Conservation (phyloP, 2,113 vertebrate genomes). For the Thalassarche chlororhynchos region DNA sequence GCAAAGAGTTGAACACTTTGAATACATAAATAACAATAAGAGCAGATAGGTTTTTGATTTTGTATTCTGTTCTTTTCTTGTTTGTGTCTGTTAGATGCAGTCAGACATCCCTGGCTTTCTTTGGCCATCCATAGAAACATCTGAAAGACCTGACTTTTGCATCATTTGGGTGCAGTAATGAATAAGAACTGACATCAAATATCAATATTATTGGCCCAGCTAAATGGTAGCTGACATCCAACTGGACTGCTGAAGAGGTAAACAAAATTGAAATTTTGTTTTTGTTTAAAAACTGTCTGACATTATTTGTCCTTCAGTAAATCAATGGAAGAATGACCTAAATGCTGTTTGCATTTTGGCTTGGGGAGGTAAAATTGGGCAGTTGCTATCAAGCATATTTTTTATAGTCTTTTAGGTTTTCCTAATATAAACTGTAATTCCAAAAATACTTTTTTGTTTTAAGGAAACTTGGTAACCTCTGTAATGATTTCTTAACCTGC, state of each 20-base stretch:
- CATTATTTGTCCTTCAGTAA: slow-evolving; percentile 74
- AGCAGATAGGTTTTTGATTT: slow-evolving; percentile 14
- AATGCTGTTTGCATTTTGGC: slow-evolving; percentile 32
- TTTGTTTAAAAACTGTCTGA: slow-evolving; percentile 67
- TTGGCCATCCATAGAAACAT: slow-evolving; percentile 44
- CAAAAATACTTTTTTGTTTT: background rate
- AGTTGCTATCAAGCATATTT: background rate
- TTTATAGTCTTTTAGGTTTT: background rate
- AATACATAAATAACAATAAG: slow-evolving; percentile 61
- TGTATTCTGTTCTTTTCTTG: slow-evolving; percentile 57
- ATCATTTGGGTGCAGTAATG: slow-evolving; percentile 68
- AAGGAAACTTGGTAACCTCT: background rate
- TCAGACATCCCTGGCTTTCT: slow-evolving; percentile 22
- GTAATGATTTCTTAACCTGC: background rate
- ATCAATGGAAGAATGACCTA: slow-evolving; percentile 60
- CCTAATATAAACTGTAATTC: background rate
- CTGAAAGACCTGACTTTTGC: slow-evolving; percentile 67
- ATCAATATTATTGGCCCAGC: slow-evolving; percentile 76
- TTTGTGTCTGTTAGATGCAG: slow-evolving; percentile 38
- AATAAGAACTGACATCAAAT: slow-evolving; percentile 79
- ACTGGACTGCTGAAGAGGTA: slow-evolving; percentile 63
- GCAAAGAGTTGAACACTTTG: slow-evolving; percentile 26
- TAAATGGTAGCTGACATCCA: slow-evolving; percentile 78
- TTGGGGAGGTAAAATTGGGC: background rate
- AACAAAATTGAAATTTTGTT: slow-evolving; percentile 75